Evolutionary conservation across 64 coral and sea anemone genomes (phyloP).

Genomic region (Anthopleura sola): DNA sequence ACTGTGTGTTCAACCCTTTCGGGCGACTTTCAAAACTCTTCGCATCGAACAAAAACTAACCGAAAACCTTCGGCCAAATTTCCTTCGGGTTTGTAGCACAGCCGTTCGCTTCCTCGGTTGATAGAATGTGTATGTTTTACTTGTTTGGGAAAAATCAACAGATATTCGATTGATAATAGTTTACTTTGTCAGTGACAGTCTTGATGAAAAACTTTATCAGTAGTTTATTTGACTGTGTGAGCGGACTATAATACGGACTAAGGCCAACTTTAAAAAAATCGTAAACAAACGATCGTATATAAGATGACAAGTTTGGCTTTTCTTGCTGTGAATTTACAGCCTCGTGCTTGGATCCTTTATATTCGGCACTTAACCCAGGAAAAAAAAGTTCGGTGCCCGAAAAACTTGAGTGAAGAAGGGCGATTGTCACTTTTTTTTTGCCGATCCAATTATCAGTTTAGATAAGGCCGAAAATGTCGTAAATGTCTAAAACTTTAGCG

Average conservation of each 20-base stretch:
- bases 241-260: not conserved
- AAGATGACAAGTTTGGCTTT: not conserved
- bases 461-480: conserved; percentile 19
- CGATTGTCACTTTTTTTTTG: not conserved
- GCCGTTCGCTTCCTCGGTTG: not conserved
- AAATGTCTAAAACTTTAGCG: conserved; percentile 13
- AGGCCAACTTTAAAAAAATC: not conserved
- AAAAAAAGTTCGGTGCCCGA: not conserved
- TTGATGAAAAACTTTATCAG: conserved; percentile 13
- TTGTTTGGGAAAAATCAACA: not conserved
- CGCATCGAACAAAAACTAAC: not conserved
- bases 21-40: not conserved
- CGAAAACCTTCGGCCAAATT: too few relatives aligned
- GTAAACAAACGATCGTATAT: not conserved
- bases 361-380: not conserved
- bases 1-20: not conserved
- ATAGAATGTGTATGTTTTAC: not conserved
- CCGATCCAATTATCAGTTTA: conserved; percentile 26
- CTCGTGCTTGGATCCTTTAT: not conserved
- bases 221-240: not conserved
- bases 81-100: not conserved
- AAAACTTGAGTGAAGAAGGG: not conserved
- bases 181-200: conserved; percentile 1
- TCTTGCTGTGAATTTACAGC: not conserved
- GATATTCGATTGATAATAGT: conserved; percentile 5